Percentiles rank a stretch among this genome's conserved stretches.
Conservation (phyloP, 2,888 invertebrate species). For the Drosophila austrosaltans region DNA sequence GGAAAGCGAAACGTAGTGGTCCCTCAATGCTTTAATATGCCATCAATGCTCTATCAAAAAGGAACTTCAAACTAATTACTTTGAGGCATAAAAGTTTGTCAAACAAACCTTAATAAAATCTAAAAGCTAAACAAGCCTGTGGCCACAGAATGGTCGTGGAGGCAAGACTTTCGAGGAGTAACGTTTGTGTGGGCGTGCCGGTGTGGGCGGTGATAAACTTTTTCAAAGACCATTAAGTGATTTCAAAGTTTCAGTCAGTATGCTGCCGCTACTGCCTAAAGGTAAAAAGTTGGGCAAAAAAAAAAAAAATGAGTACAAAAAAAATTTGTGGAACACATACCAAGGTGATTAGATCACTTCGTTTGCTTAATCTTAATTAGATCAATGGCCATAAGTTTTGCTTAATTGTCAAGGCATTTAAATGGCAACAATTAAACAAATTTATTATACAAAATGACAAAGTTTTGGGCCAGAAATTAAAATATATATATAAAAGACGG, state of each 20-base stretch:
- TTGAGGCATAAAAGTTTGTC: constrained; percentile 51
- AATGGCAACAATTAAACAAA: constrained; percentile 4
- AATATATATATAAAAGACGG: neutral
- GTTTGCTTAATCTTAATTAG: constrained; percentile 22
- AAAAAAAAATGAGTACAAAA: neutral
- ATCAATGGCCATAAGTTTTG: constrained; percentile 27
- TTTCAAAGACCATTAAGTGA: constrained; percentile 54
- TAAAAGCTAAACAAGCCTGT: constrained; percentile 43
- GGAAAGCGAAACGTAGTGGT: neutral
- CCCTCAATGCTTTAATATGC: constrained; percentile 37
- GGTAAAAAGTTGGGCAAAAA: constrained; percentile 2
- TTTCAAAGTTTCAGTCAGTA: constrained; percentile 49
- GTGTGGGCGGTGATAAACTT: constrained; percentile 35
- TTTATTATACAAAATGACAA: neutral
- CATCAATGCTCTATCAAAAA: constrained; percentile 39
- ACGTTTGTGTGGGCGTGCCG: too few relatives aligned
- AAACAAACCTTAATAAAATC: constrained; percentile 50
- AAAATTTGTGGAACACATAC: constrained; percentile 1
- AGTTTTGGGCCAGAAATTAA: constrained; percentile 2
- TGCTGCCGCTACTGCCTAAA: constrained; percentile 20
- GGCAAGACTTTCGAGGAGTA: constrained; percentile 11
- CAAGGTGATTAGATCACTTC: constrained; percentile 14
- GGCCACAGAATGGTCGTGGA: constrained; percentile 24
- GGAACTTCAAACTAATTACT: constrained; percentile 55
- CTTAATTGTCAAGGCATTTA: constrained; percentile 15